Evolutionary conservation across 2,888 invertebrate genomes (phyloP).

Genomic region (Drosophila putrida): DNA sequence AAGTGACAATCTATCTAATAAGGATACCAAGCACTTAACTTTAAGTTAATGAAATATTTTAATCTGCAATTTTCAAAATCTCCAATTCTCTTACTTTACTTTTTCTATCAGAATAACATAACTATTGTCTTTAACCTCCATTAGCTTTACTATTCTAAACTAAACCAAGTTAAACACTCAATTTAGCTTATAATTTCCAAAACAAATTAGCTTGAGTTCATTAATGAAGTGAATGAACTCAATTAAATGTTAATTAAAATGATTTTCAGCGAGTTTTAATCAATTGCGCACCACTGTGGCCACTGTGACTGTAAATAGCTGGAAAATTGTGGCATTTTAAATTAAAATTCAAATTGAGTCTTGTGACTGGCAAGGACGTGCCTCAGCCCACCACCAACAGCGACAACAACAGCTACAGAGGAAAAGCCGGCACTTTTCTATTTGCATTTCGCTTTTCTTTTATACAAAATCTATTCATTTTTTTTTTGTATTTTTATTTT

Average conservation of each 20-base stretch:
- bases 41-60: too few relatives aligned
- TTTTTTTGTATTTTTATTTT: slow-evolving; percentile 22
- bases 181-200: neutral
- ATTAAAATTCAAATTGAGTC: slow-evolving; percentile 82
- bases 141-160: too few relatives aligned
- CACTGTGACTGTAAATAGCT: slow-evolving; percentile 63
- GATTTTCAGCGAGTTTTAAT: neutral
- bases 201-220: neutral
- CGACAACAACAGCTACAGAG: slow-evolving; percentile 7
- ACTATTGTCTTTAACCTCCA: too few relatives aligned
- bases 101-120: too few relatives aligned
- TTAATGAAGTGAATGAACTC: slow-evolving; percentile 7
- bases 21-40: too few relatives aligned
- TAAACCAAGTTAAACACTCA: neutral
- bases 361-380: slow-evolving; percentile 80
- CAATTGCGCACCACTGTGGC: slow-evolving; percentile 3
- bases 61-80: too few relatives aligned
- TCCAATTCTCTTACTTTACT: too few relatives aligned
- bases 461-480: slow-evolving; percentile 28
- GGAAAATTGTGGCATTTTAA: slow-evolving; percentile 81
- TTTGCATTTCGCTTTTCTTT: slow-evolving; percentile 80
- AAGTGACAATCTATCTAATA: too few relatives aligned
- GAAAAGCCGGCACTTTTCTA: slow-evolving; percentile 58
- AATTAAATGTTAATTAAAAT: slow-evolving; percentile 28
- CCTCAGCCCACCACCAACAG: slow-evolving; percentile 41